Base-by-base conservation (phyloP, 1,140 invertebrate genomes). In the Geopemphigus sp. region DNA sequence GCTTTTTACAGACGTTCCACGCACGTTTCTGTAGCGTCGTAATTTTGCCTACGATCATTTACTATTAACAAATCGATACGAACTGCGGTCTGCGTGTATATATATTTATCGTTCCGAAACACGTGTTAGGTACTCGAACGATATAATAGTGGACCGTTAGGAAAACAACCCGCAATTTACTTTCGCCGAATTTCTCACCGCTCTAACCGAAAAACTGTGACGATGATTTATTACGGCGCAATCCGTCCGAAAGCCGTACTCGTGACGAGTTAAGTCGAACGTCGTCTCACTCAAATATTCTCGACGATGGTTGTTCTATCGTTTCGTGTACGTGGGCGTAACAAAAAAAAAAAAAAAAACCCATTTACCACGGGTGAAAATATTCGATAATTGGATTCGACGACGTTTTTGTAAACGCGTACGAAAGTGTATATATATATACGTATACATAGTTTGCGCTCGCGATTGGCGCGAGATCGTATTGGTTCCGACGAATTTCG, bases 281-380 rank as follows among this genome's bases (percentile, higher is more conserved):
- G 19, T n/a, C 22, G 26, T 59, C n/a, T n/a, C n/a, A n/a, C n/a
- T n/a, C 45, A 26, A 50, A 19, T 1, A 45, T 39, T 6, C 32
- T 66, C 15, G 39, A 11, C 32, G 19, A 29, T 61, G 15, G 26
- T n/a, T 11, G 14, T n/a, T 11, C 17, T 50, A 24, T 59, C 11
- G 14, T 59, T 68, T 10, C 6, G 45, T 11, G 5, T 24, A 10
- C 0, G 22, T 50, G 3, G 22, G 39, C 39, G 22, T 47, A 24
- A 66, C 14, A 47, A 66, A 5, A 14, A 26, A 14, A 64, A 64
- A 66, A 66, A 68, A 68, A 47, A n/a, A n/a, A n/a, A n/a, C n/a
- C n/a, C 24, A 10, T 64, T 32, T 39, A 39, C 17, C 29, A 64
- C 29, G 19, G 8, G 6, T 11, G 24, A 47, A 68, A 50, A 24